Evolutionary conservation across 2,797 vertebrate genomes (phyloP), one percentile per base, ranked within the genome.

Genomic region (Myioborus melanocephalus): DNA sequence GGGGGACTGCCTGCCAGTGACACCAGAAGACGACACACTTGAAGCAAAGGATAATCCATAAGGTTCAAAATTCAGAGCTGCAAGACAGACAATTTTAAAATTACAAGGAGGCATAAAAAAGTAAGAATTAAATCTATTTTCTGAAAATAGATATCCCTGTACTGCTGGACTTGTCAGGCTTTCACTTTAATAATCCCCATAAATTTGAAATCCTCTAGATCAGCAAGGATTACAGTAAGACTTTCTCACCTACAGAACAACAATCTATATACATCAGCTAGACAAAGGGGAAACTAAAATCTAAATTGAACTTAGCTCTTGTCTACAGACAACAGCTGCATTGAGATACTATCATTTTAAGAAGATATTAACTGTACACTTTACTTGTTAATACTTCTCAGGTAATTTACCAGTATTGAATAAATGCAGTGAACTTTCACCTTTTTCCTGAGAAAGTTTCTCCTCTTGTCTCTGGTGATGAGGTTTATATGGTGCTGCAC

Each of bases 391-490:
- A 41, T 19, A 75, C 4, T 37, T 81, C 55, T 9, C 32, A 68
- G 49, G 30, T 19, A 49, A 77, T 72, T 78, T 90, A 87, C 16
- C 43, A 91, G 47, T 75, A 90, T 34, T 59, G 83, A 79, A 44
- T 30, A 82, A 90, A 47, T 20, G 24, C 15, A 75, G 32, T 34
- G 60, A 87, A 59, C 6, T 24, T 17, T 91, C 95, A 99, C 99
- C 99, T 98, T 99, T 99, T 87, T 98, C 98, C 82, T 98, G 98
- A 92, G 98, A 98, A 52, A 99, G 95, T 53, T 97, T 98, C 83
- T 99, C 99, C 91, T 99, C 98, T 83, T 99, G 99, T 86, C 99
- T 98, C 93, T 99, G 99, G 94, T 99, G 99, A 47, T 98, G 98
- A 90, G 99, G 98, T 70, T 99, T 99, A 85, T 99, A 99, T 0